These are phyloP conservation scores for Panonychus citri DNA, from an alignment of 1,140 invertebrate genomes.

Conservation along the genomic window DNA sequence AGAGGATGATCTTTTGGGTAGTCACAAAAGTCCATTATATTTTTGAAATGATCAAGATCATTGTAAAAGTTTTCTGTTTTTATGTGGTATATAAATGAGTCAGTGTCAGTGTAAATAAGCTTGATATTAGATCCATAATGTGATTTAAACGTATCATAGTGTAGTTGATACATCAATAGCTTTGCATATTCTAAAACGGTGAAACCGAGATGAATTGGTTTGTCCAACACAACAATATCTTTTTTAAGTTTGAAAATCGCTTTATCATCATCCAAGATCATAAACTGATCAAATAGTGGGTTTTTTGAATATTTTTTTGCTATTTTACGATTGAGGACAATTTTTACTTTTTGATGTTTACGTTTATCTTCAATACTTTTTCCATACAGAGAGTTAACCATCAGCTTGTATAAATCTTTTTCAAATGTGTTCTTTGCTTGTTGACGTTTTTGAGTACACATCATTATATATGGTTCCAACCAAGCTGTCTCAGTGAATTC, in stretches of 20 bases:
- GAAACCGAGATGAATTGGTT: slow-evolving; percentile 18
- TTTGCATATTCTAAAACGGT: slow-evolving; percentile 17
- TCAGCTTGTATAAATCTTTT: neutral
- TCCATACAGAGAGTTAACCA: slow-evolving; percentile 26
- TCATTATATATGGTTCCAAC: slow-evolving; percentile 24
- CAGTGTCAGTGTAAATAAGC: too few relatives aligned
- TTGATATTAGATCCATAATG: too few relatives aligned
- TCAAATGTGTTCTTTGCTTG: neutral
- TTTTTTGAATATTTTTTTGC: too few relatives aligned
- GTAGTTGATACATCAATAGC: slow-evolving; percentile 17
- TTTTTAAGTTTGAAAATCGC: slow-evolving; percentile 10
- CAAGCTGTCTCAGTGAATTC: slow-evolving; percentile 26
- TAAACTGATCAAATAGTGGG: neutral
- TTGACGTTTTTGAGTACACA: neutral
- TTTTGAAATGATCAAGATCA: too few relatives aligned
- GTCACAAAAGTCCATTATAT: too few relatives aligned
- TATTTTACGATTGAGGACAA: too few relatives aligned
- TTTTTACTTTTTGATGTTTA: slow-evolving; percentile 15
- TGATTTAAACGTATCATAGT: slow-evolving; percentile 17
- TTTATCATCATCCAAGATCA: slow-evolving; percentile 13
- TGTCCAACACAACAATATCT: slow-evolving; percentile 12
- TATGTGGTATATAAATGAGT: too few relatives aligned
- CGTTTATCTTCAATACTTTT: slow-evolving; percentile 29
- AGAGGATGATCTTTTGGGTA: too few relatives aligned
- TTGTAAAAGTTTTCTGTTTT: too few relatives aligned